phyloP scores from a whole-genome alignment of 1,140 invertebrate species.

The Eriosoma lanigerum region DNA sequence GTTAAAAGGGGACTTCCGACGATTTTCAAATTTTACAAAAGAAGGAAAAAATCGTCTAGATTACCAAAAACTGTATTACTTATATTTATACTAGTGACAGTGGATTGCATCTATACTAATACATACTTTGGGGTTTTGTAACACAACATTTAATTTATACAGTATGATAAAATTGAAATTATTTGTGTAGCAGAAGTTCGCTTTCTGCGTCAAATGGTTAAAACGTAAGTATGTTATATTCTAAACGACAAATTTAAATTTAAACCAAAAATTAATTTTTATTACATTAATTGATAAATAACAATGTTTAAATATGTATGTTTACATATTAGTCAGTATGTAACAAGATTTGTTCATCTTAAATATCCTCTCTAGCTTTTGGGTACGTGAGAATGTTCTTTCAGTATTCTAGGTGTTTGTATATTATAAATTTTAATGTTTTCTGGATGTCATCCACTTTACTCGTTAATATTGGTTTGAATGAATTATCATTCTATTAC shows the following conservation, averaged over 20 bases:
- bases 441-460: neutral
- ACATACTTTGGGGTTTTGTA: neutral
- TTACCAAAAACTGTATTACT: too few relatives aligned
- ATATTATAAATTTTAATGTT: constrained; percentile 1
- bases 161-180: neutral
- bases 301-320: neutral
- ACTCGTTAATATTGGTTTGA: neutral
- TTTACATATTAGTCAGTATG: neutral
- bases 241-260: neutral
- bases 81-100: too few relatives aligned
- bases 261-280: neutral
- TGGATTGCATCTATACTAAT: too few relatives aligned
- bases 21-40: too few relatives aligned
- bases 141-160: neutral
- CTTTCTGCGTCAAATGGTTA: constrained; percentile 9
- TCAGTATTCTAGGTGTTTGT: neutral
- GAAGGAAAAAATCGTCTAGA: too few relatives aligned
- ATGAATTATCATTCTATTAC: too few relatives aligned
- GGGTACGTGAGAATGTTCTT: neutral
- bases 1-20: too few relatives aligned
- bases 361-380: constrained; percentile 1
- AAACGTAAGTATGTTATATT: neutral
- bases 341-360: neutral
- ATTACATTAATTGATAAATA: neutral
- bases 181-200: neutral